Evolutionary conservation across 2,113 vertebrate genomes (phyloP).

Genomic region (Cavia porcellus): DNA sequence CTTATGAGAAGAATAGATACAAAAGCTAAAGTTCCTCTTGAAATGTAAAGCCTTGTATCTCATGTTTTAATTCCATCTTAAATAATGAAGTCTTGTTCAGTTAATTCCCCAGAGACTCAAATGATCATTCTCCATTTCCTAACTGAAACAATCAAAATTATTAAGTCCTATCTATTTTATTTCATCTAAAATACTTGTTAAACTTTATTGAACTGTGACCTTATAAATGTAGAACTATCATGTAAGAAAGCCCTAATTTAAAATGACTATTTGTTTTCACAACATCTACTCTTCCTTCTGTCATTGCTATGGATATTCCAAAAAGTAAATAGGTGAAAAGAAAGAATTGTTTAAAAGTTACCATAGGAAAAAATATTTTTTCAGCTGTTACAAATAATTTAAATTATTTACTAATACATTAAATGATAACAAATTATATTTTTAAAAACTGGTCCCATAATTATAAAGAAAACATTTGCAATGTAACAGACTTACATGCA

Average conservation of each 20-base stretch:
- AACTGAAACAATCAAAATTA: conserved; percentile 28
- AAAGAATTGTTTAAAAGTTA: background rate
- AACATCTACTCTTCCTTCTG: background rate
- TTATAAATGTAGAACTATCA: conserved; percentile 73
- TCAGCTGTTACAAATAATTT: conserved; percentile 12
- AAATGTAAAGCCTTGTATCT: background rate
- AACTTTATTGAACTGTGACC: conserved; percentile 77
- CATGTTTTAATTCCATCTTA: background rate
- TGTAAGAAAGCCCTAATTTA: background rate
- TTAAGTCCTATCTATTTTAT: conserved; percentile 29
- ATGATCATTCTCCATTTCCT: conserved; percentile 12
- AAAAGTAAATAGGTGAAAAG: background rate
- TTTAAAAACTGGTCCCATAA: conserved; percentile 13
- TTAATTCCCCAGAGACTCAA: conserved; percentile 42
- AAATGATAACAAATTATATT: conserved; percentile 26
- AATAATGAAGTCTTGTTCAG: conserved; percentile 9
- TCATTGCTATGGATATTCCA: background rate
- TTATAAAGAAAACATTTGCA: background rate
- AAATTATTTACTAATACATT: background rate
- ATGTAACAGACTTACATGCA: background rate
- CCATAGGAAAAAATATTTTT: background rate
- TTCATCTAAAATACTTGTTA: conserved; percentile 81
- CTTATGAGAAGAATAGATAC: background rate
- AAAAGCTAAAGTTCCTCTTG: conserved; percentile 2
- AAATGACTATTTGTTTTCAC: conserved; percentile 11